Evolutionary conservation across 2,113 vertebrate genomes (phyloP), one percentile per base, ranked within the genome.

Genomic region (Otocyon megalotis): DNA sequence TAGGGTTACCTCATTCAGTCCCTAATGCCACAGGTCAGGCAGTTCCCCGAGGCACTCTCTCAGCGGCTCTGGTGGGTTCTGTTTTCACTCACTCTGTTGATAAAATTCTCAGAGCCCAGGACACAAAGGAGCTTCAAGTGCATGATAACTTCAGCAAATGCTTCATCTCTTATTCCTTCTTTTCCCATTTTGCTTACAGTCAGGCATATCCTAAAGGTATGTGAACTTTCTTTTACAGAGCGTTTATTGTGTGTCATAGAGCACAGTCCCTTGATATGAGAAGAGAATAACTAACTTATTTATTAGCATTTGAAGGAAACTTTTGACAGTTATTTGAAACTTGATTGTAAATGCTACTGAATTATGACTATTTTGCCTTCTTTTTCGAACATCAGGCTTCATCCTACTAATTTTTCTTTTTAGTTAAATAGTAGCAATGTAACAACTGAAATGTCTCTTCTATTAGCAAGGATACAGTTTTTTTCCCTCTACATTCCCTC

Each of bases 171-270:
- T 94, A 95, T 74, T 93, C 97, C 88, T 98, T 96, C 94, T 97
- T 95, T 98, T 97, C 96, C 96, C 96, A 80, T 92, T 97, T 97
- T 98, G 97, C 97, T 97, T 98, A 95, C 96, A 93, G 90, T 90
- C 65, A 1, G 97, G 94, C 98, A 98, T 98, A 98, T 98, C 98
- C 98, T 98, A 97, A 93, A 98, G 98, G 98, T 97, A 98, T 98
- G 88, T 98, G 98, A 98, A 98, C 98, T 97, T 91, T 93, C 97
- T 91, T 98, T 98, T 97, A 93, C 85, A 69, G 81, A 98, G 96
- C 97, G 89, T 96, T 97, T 95, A 97, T 94, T 71, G 71, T 12
- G 80, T 98, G 98, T 97, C 98, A 98, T 94, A 97, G 98, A 98
- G 97, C 97, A 96, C 30, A 96, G 91, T 97, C 98, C 96, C 98